Evolutionary conservation across 2,113 vertebrate genomes (phyloP).

Genomic region (Gymnocephalus cernua): DNA sequence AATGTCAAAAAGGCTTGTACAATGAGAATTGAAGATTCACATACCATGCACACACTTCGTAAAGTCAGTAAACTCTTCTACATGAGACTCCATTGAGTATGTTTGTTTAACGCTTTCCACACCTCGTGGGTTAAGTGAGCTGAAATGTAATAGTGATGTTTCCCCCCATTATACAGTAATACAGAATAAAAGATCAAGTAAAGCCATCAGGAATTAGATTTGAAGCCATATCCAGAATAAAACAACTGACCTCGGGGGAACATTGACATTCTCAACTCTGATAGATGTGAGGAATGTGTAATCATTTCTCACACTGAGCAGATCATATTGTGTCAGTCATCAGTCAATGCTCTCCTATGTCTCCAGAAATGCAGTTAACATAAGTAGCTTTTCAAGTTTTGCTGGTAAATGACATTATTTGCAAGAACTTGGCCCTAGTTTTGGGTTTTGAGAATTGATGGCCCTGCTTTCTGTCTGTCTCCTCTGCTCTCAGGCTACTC

Average conservation of each 20-base stretch:
- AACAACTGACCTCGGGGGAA: background rate
- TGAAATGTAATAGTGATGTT: too few relatives aligned
- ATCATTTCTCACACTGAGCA: conserved; percentile 19
- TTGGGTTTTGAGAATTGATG: conserved; percentile 44
- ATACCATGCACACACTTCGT: background rate
- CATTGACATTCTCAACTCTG: background rate
- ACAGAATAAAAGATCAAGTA: conserved; percentile 1
- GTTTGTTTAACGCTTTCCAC: background rate
- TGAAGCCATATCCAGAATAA: conserved; percentile 1
- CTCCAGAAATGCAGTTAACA: conserved; percentile 14
- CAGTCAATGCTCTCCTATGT: conserved; percentile 24
- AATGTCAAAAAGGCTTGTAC: too few relatives aligned
- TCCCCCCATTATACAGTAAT: background rate
- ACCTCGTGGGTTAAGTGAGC: too few relatives aligned
- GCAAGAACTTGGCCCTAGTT: background rate
- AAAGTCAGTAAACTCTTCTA: background rate
- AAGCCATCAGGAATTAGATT: background rate
- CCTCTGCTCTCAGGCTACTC: conserved; percentile 88
- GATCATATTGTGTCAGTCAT: conserved; percentile 27
- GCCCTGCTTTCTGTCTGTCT: background rate
- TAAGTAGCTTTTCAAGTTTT: conserved; percentile 1
- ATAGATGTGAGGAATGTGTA: background rate
- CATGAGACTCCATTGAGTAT: too few relatives aligned
- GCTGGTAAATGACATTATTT: background rate
- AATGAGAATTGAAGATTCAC: background rate